Evolutionary conservation across 2,797 vertebrate species (phyloP).

Genomic region (Sylvilagus floridanus): DNA sequence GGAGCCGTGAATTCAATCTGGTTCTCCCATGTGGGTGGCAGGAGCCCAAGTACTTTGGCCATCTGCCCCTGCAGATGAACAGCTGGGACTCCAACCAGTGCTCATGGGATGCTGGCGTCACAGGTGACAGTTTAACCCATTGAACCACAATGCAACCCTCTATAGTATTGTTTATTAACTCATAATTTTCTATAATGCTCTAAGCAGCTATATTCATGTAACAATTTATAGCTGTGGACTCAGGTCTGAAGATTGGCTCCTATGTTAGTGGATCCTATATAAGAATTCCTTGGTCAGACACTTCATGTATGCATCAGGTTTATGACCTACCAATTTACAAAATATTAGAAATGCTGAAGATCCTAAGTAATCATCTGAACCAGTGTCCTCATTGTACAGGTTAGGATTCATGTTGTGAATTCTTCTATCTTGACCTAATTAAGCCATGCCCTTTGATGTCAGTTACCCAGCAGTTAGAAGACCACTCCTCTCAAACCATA

Average conservation of each 20-base stretch:
- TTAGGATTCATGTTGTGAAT: neutral
- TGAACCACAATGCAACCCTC: no score
- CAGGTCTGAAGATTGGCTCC: neutral
- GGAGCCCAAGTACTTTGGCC: no score
- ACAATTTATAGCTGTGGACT: neutral
- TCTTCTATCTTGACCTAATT: neutral
- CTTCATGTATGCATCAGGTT: neutral
- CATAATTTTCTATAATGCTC: neutral
- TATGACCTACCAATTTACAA: neutral
- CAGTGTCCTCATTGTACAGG: neutral
- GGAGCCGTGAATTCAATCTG: no score
- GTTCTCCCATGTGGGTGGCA: no score
- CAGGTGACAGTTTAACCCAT: no score
- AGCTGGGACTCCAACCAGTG: no score
- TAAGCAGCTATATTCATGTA: neutral
- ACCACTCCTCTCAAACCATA: neutral
- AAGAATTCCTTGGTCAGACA: neutral
- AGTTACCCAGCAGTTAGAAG: constrained; percentile 17
- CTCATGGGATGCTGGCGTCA: no score
- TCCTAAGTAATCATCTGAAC: neutral
- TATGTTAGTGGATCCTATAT: neutral
- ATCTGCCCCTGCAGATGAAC: no score
- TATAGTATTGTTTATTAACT: neutral
- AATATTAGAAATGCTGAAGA: neutral
- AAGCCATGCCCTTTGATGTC: neutral